These are phyloP conservation scores for Myotis brandtii DNA, from an alignment of 2,113 vertebrate species.

Conservation along the genomic window DNA sequence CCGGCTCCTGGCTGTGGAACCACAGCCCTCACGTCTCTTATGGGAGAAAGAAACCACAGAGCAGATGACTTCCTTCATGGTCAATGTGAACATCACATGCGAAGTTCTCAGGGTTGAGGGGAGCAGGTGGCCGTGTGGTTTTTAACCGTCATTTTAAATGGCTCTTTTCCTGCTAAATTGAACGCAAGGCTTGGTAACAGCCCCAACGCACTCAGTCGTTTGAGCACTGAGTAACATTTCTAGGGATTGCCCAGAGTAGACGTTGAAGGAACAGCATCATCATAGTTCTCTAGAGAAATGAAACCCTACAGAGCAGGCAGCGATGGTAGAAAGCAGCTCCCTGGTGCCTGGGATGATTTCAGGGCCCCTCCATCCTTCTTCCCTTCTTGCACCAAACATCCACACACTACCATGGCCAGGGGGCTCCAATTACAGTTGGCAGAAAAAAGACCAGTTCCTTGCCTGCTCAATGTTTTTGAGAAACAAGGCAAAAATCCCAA, in stretches of 20 bases:
- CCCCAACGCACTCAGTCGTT: not conserved
- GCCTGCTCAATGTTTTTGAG: not conserved
- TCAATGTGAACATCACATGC: not conserved
- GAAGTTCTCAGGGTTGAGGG: too few species aligned
- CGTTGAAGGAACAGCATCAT: not conserved
- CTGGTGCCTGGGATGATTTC: not conserved
- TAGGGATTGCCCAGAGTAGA: not conserved
- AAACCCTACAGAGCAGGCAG: not conserved
- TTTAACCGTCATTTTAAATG: slow-evolving; percentile 13
- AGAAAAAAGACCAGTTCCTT: not conserved
- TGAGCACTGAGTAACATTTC: not conserved
- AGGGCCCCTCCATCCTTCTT: fast-evolving
- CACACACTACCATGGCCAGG: not conserved
- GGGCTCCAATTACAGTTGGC: not conserved
- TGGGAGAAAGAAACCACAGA: not conserved
- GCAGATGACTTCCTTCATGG: not conserved
- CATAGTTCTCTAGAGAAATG: not conserved
- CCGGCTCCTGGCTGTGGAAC: not conserved
- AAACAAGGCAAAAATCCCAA: not conserved
- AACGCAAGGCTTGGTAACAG: not conserved
- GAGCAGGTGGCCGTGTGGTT: not conserved
- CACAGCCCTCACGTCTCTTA: not conserved
- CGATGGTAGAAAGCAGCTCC: not conserved
- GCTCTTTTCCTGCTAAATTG: not conserved
- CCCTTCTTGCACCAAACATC: fast-evolving